Conservation (phyloP, 92 coral and sea anemone genomes). For the Palythoa grandis region DNA sequence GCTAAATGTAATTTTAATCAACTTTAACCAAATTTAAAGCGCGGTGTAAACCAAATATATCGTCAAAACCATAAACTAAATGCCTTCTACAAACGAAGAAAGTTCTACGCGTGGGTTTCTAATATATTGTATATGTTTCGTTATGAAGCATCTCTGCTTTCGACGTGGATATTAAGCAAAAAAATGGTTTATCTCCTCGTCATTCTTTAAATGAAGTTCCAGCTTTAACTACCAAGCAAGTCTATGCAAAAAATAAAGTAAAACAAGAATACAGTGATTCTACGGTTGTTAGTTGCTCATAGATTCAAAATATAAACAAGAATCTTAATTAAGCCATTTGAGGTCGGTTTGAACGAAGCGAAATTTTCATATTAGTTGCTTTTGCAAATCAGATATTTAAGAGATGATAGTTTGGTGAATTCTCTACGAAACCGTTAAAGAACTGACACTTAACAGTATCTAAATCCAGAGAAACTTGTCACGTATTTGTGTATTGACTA, state of each 20-base stretch:
- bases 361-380: slow-evolving; percentile 12
- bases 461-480: background rate
- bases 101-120: background rate
- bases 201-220: background rate
- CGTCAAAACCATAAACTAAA: slow-evolving; percentile 8
- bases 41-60: background rate
- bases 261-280: background rate
- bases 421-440: slow-evolving; percentile 1
- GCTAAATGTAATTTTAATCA: background rate
- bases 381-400: slow-evolving; percentile 28
- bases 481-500: background rate
- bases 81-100: background rate
- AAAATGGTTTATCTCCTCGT: background rate
- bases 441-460: background rate
- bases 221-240: background rate
- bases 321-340: background rate
- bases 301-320: slow-evolving; percentile 27
- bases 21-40: background rate
- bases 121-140: background rate
- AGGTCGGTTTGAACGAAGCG: slow-evolving; percentile 5
- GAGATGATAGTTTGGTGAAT: slow-evolving; percentile 37
- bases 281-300: background rate
- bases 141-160: background rate
- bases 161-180: background rate
- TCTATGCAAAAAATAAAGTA: background rate